These are phyloP conservation scores for Dendrocincla tyrannina DNA, from an alignment of 2,797 vertebrate genomes.

Conservation along the genomic window DNA sequence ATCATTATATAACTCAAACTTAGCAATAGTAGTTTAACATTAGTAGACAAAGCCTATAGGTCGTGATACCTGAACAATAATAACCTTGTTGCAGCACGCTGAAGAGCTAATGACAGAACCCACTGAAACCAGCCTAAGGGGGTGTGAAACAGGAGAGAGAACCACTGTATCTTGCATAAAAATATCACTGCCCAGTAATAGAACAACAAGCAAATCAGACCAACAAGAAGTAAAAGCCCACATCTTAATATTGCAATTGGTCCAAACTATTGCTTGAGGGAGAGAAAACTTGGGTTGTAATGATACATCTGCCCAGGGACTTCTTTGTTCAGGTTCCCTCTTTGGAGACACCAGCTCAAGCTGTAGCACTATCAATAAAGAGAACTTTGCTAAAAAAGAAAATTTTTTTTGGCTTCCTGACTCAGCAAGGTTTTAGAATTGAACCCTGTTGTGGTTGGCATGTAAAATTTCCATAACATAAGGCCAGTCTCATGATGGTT, in stretches of 20 bases:
- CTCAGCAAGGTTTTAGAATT: not conserved
- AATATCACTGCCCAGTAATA: fast-evolving
- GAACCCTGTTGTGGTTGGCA: not conserved
- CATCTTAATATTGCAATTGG: not conserved
- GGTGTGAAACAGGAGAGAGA: not conserved
- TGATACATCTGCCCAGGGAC: fast-evolving
- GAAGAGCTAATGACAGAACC: not conserved
- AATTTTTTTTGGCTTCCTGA: not conserved
- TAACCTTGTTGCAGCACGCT: not conserved
- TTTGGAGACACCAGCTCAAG: not conserved
- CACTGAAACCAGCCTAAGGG: not conserved
- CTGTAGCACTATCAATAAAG: not conserved
- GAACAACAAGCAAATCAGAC: not conserved
- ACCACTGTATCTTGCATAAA: not conserved
- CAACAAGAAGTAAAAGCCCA: not conserved
- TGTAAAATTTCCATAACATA: not conserved
- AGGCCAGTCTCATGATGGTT: not conserved
- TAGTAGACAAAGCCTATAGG: not conserved
- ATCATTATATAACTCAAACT: not conserved
- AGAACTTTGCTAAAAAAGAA: not conserved
- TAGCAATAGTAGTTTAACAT: not conserved
- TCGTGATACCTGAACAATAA: not conserved
- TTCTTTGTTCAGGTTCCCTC: not conserved
- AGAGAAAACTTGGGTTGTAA: not conserved
- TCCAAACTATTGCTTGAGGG: not conserved